Conservation (phyloP, 2,797 vertebrate genomes). For the Ispidina lecontei region DNA sequence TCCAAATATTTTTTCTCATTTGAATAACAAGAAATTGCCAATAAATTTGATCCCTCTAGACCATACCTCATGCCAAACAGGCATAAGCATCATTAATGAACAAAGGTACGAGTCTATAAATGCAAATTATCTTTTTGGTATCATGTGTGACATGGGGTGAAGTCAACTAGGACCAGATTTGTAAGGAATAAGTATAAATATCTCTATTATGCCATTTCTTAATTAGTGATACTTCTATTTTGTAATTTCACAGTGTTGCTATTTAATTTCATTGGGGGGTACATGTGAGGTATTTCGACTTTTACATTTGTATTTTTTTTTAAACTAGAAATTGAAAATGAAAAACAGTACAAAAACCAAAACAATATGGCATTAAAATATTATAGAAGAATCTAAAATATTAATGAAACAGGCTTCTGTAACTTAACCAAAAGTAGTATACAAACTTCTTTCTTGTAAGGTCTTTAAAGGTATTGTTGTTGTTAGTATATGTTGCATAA, state of each 20-base stretch:
- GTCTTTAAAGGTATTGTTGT: not conserved
- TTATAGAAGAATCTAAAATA: not conserved
- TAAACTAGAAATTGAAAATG: not conserved
- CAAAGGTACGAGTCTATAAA: not conserved
- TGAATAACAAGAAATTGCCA: not conserved
- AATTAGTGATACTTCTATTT: not conserved
- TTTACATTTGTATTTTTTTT: not conserved
- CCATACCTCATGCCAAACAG: not conserved
- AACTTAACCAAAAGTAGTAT: not conserved
- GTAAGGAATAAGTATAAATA: not conserved
- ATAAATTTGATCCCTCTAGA: not conserved
- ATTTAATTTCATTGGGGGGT: not conserved
- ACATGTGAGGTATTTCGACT: not conserved
- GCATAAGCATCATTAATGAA: not conserved
- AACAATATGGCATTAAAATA: not conserved
- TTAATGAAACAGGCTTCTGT: not conserved
- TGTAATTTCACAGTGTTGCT: not conserved
- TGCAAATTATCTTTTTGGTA: not conserved
- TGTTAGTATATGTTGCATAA: not conserved
- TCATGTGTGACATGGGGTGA: not conserved
- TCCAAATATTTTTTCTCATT: not conserved
- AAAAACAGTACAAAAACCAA: not conserved
- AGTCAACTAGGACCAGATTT: not conserved
- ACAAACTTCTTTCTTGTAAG: not conserved
- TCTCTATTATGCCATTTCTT: not conserved